Conservation (phyloP, 2,888 invertebrate species). For the Synergus gifuensis region DNA sequence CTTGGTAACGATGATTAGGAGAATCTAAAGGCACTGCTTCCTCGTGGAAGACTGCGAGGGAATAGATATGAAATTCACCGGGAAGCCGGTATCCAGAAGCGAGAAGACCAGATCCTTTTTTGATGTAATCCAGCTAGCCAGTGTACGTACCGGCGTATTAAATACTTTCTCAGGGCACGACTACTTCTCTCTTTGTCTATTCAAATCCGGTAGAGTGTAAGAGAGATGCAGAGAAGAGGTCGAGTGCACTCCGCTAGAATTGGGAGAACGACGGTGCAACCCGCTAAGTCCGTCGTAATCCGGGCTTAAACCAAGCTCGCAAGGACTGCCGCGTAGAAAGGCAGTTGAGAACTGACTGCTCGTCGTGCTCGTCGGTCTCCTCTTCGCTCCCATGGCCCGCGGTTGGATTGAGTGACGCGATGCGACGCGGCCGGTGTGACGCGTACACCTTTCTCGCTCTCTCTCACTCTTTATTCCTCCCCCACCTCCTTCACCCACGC, state of each 20-base stretch:
- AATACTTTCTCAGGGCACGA: neutral
- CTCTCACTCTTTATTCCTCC: constrained; percentile 48
- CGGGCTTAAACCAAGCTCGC: constrained; percentile 69
- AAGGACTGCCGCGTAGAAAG: constrained; percentile 75
- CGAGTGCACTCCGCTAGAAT: constrained; percentile 28
- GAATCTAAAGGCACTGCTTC: neutral
- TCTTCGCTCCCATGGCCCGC: constrained; percentile 61
- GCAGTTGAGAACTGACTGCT: constrained; percentile 76
- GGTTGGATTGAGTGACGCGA: constrained; percentile 72
- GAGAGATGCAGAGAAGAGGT: constrained; percentile 42
- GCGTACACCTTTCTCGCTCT: constrained; percentile 67
- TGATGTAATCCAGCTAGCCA: neutral
- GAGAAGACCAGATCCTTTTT: neutral
- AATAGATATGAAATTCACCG: neutral
- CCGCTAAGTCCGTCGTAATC: constrained; percentile 72
- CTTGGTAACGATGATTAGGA: neutral
- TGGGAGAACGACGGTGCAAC: constrained; percentile 58
- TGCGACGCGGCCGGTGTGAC: constrained; percentile 72
- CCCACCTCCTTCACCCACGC: constrained; percentile 40
- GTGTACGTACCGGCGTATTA: neutral
- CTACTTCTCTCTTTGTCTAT: neutral
- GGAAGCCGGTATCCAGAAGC: neutral
- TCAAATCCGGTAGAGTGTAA: neutral
- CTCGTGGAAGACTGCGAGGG: neutral
- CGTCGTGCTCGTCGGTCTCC: constrained; percentile 59